Base-by-base conservation (phyloP, 2,888 invertebrate genomes). In the Cosmia pyralina region DNA sequence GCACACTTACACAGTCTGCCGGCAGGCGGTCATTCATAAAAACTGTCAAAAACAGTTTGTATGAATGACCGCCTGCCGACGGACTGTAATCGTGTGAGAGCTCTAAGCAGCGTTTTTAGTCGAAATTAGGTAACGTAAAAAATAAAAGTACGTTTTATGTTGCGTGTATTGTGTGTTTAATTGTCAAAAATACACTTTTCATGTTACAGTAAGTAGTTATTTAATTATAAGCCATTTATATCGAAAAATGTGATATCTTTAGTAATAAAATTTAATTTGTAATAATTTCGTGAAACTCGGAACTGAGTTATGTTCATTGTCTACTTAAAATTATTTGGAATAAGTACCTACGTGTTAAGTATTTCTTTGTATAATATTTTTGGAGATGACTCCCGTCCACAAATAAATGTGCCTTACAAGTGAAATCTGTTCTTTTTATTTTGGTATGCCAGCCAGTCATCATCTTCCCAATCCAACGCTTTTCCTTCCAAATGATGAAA, bases 371-470 rank as follows among this genome's bases (percentile, higher is more conserved):
- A 79, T 74, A 83, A 85, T 85, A 85, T 71, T 83, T 82, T 86
- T 85, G 84, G 79, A 83, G 79, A 74, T 85, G 73, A 84, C 80
- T 85, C 83, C 88, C 91, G 92, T 93, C 93, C 92, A 89, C 82
- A 84, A 93, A 92, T 93, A 92, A 93, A 92, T 74, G 89, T 90
- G 91, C 89, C 91, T 86, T 88, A 87, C 68, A 79, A 81, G 62
- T 81, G 50, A 77, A 62, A 60, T 62, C 50, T 28, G 58, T 72
- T 62, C 34, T 75, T 22, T 76, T 72, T 75, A 63, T 75, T 67
- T n/a, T n/a, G 38, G 38, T 48, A 28, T 50, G 15, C 38, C 67
- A 28, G 11, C n/a, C 17, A n/a, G 66, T 65, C 66, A 44, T 41
- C 34, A 17, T 46, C 34, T 72, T 28, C 50, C 10, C 22, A 22